Evolutionary conservation across 2,113 vertebrate species (phyloP).

Genomic region (Alligator mississippiensis): DNA sequence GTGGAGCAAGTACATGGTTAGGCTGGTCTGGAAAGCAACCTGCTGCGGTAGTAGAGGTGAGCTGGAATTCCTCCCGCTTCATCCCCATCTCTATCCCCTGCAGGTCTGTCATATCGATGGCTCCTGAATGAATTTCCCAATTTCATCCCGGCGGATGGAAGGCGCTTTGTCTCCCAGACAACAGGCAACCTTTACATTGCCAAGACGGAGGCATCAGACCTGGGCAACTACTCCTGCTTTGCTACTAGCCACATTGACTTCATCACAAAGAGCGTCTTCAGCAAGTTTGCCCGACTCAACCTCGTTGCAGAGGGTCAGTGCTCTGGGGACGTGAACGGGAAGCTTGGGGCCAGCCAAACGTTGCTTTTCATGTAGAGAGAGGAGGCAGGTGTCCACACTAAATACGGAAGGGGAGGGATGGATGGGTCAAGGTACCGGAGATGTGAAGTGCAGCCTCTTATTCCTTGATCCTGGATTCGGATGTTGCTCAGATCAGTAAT

Average conservation of each 20-base stretch:
- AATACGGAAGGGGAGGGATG: background rate
- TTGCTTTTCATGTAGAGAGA: background rate
- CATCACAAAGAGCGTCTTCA: slow-evolving; percentile 96
- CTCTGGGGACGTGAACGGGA: fast-evolving
- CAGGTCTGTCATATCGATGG: slow-evolving; percentile 95
- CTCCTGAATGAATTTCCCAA: slow-evolving; percentile 94
- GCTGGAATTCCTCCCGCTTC: background rate
- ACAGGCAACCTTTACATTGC: slow-evolving; percentile 96
- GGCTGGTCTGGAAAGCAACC: background rate
- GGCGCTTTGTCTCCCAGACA: slow-evolving; percentile 94
- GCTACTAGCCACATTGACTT: slow-evolving; percentile 94
- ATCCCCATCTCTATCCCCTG: background rate
- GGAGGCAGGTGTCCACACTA: background rate
- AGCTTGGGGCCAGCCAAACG: background rate
- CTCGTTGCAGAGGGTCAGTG: slow-evolving; percentile 88
- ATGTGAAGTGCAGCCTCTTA: background rate
- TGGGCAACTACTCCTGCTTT: slow-evolving; percentile 93
- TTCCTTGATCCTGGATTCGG: background rate
- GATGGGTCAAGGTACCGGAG: background rate
- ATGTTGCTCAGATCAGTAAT: background rate
- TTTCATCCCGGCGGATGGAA: slow-evolving; percentile 86
- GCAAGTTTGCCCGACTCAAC: slow-evolving; percentile 89
- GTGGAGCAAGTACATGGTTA: background rate
- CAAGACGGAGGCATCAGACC: slow-evolving; percentile 87
- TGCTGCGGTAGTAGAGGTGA: background rate